Evolutionary conservation across 2,888 invertebrate species (phyloP), one percentile per base, ranked within the genome.

Genomic region (Hirtodrosophila cameraria): DNA sequence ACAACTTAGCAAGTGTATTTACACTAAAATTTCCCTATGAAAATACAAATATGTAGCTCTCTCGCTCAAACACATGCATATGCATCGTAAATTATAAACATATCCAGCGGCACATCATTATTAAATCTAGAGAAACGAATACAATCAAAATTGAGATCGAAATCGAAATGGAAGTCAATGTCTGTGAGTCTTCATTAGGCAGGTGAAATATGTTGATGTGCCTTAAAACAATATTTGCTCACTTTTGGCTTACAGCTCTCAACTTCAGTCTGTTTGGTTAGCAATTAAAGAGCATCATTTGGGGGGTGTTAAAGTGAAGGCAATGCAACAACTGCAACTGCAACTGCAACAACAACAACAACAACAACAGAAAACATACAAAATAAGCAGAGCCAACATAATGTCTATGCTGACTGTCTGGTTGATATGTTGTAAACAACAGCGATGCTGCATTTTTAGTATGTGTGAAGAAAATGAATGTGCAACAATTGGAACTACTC

Each of bases 361-460:
- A 42, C 65, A 64, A 43, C 48, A 36, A 28, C 42, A 25, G n/a
- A n/a, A n/a, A n/a, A 42, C 31, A 52, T 18, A 15, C 30, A 48
- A 12, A 27, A 16, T 6, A 27, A 16, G 2, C 7, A 20, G 12
- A 28, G 18, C 33, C 48, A 53, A 38, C 72, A 72, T 70, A 53
- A 55, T 59, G 50, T 53, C 59, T 50, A 59, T 59, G 69, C 74
- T 50, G 65, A 45, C 36, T 54, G 38, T 53, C 59, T 31, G 64
- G 46, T 46, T 59, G 76, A 59, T n/a, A n/a, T 73, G 70, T 72
- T 83, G 87, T 87, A 87, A 87, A 87, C 87, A 87, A 76, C 42
- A 41, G 36, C 42, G n/a, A n/a, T n/a, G 71, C 72, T 69, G 76
- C 85, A 80, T 88, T 88, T 87, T 87, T 87, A 88, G 88, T 87